phyloP scores from a whole-genome alignment of 2,888 invertebrate genomes.

The Drosophila peninsularis region DNA sequence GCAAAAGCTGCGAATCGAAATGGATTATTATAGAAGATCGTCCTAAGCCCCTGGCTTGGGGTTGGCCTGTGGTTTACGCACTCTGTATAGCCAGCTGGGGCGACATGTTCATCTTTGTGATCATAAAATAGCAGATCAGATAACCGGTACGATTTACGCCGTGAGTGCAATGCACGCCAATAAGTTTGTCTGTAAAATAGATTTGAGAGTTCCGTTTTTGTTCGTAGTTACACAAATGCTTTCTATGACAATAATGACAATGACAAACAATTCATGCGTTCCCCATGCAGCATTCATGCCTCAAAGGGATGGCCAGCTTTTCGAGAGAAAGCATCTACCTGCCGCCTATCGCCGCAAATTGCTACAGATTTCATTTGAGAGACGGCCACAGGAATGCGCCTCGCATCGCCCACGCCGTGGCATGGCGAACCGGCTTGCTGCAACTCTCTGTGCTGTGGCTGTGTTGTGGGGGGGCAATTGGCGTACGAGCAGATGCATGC shows the following conservation, averaged over 20 bases:
- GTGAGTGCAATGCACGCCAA: conserved; percentile 93
- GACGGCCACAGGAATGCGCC: conserved; percentile 73
- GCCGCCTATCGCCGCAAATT: conserved; percentile 66
- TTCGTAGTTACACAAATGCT: neutral
- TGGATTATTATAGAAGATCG: neutral
- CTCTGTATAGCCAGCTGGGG: conserved; percentile 87
- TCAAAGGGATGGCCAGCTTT: conserved; percentile 3
- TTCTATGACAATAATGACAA: neutral
- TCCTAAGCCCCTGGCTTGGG: neutral
- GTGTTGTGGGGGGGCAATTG: conserved; percentile 40
- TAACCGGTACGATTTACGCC: conserved; percentile 93
- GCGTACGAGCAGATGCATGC: conserved; percentile 68
- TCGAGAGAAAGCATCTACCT: conserved; percentile 20
- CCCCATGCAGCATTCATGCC: no score
- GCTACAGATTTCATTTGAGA: conserved; percentile 70
- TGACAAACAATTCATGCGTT: neutral
- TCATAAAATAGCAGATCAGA: conserved; percentile 91
- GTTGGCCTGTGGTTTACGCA: conserved; percentile 77
- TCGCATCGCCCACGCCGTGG: conserved; percentile 48
- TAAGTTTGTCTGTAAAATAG: conserved; percentile 87
- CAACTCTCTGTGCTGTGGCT: conserved; percentile 1
- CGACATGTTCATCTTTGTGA: conserved; percentile 87
- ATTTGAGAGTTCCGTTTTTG: neutral
- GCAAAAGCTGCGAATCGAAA: conserved; percentile 86
- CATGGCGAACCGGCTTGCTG: conserved; percentile 38